Evolutionary conservation across 2,797 vertebrate genomes (phyloP).

Genomic region (Lagodon rhomboides): DNA sequence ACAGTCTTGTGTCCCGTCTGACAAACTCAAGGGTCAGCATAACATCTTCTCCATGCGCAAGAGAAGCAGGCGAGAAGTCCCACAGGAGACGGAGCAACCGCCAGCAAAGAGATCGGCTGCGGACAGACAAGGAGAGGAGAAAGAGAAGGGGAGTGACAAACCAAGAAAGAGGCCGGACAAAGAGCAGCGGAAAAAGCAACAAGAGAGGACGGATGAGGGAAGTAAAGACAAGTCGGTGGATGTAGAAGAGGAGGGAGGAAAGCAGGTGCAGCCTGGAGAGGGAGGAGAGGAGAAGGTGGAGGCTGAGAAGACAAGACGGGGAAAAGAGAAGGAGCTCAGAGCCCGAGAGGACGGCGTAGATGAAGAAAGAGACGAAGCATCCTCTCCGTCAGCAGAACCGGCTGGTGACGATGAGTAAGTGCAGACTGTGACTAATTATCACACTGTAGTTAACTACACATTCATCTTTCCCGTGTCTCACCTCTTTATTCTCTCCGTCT

Average conservation of each 20-base stretch:
- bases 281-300: constrained; percentile 11
- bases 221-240: neutral
- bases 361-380: neutral
- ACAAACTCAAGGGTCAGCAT: constrained; percentile 24
- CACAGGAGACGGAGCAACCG: constrained; percentile 15
- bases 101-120: constrained; percentile 9
- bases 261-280: neutral
- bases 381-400: neutral
- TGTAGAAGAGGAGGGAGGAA: neutral
- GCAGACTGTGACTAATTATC: neutral
- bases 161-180: neutral
- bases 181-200: neutral
- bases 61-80: constrained; percentile 38
- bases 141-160: neutral
- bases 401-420: constrained; percentile 53
- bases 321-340: neutral
- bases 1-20: neutral
- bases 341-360: neutral
- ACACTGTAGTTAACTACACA: neutral
- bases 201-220: neutral
- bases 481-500: neutral
- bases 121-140: neutral
- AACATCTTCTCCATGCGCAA: constrained; percentile 63
- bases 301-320: neutral
- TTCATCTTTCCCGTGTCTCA: neutral